Evolutionary conservation across 2,888 invertebrate genomes (phyloP), one percentile per base, ranked within the genome.

Genomic region (Nomada fabriciana): DNA sequence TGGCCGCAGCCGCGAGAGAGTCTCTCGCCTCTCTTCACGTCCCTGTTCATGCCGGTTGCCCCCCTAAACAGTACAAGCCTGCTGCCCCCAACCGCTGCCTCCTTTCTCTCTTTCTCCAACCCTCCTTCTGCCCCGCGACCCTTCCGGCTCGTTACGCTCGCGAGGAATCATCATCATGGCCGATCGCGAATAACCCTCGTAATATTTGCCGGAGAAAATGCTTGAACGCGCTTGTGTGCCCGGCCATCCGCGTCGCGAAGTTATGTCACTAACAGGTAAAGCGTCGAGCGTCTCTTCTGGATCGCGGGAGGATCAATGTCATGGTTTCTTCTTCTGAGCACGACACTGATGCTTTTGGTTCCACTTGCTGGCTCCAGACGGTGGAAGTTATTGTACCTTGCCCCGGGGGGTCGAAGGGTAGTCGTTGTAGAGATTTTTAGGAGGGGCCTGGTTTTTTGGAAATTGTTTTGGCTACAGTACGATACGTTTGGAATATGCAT

Each of bases 1-100:
- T 93, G 91, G 88, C 88, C 87, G 87, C 83, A 79, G 61, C 61
- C 57, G 43, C 78, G 84, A 87, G 88, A 89, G 87, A 85, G 84
- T 84, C 68, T 80, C 83, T 80, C 75, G 70, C 63, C 55, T 65
- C 76, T 73, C 43, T 75, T 63, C 72, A 71, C 76, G 73, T 52
- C 71, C 52, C 68, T 59, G 43, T 63, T 84, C 55, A 20, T 55
- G 36, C 65, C 36, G 36, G 47, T 47, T 47, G 47, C 23, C 57
- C 20, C 57, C 25, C 23, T 10, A 3, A 25, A 25, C 57, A 57
- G 57, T 57, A 20, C 20, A 15, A 47, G 47, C 0, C 47, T 15
- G 47, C 47, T 47, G 47, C 47, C 57, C 25, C 61, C 61, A 13
- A 76, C 78, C 76, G 73, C 5, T 68, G 68, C 67, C 60, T 20